These are phyloP conservation scores for Anthophora plumipes DNA, from an alignment of 2,888 invertebrate species.

Conservation along the genomic window DNA sequence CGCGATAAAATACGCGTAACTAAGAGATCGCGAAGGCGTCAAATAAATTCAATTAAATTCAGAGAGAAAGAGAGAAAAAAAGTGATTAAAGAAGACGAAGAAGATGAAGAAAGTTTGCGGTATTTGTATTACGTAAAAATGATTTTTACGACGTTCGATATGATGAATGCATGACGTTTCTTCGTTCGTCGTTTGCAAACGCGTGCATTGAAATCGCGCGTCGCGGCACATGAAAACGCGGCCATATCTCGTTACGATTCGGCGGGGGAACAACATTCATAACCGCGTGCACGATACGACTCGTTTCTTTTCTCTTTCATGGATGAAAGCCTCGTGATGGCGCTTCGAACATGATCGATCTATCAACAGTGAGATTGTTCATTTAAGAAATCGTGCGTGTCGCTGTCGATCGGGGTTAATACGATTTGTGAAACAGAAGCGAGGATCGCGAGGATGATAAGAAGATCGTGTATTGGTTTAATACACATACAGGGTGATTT, in stretches of 20 bases:
- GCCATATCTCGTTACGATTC: background rate
- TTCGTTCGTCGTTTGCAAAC: background rate
- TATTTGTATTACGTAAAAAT: slow-evolving; percentile 44
- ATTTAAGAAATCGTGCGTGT: background rate
- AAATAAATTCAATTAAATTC: slow-evolving; percentile 15
- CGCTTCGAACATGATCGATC: slow-evolving; percentile 5
- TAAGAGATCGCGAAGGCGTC: background rate
- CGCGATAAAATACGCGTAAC: slow-evolving; percentile 1
- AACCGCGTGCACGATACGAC: slow-evolving; percentile 1
- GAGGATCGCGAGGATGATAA: background rate
- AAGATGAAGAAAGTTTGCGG: background rate
- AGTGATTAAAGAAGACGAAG: no score
- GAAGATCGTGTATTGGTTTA: background rate
- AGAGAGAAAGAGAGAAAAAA: background rate
- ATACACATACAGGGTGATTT: background rate
- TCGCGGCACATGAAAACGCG: background rate
- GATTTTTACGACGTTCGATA: slow-evolving; percentile 31
- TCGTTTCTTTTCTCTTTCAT: background rate
- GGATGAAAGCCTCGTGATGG: slow-evolving; percentile 1
- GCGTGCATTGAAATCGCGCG: slow-evolving; percentile 18
- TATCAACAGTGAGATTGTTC: slow-evolving; percentile 3
- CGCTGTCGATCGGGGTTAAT: background rate
- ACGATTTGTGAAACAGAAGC: background rate
- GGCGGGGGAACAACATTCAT: background rate
- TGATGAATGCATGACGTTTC: background rate